Conservation (phyloP, 2,888 invertebrate genomes). For the Cantharis rufa region DNA sequence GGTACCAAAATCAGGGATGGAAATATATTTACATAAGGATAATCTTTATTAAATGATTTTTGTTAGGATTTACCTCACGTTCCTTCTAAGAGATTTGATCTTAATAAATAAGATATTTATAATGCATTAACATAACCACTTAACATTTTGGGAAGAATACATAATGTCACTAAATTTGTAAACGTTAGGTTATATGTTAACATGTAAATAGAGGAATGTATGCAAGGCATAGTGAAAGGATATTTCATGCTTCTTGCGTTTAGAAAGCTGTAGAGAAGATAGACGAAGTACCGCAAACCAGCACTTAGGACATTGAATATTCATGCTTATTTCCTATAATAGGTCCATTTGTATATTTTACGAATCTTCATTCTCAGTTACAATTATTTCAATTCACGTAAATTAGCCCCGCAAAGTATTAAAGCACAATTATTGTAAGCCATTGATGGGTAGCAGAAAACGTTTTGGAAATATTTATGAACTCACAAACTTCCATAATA, state of each 20-base stretch:
- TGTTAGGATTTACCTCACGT: neutral
- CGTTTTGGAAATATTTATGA: slow-evolving; percentile 33
- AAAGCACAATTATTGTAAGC: slow-evolving; percentile 7
- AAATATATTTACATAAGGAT: neutral
- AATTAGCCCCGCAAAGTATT: slow-evolving; percentile 6
- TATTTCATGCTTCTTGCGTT: slow-evolving; percentile 21
- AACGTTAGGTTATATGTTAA: slow-evolving; percentile 21
- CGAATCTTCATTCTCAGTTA: slow-evolving; percentile 13
- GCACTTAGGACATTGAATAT: slow-evolving; percentile 29
- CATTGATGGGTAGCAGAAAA: slow-evolving; percentile 19
- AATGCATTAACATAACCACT: slow-evolving; percentile 10
- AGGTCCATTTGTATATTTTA: slow-evolving; percentile 27
- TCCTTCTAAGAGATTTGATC: neutral
- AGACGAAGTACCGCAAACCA: slow-evolving; percentile 28
- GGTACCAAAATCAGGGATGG: too few relatives aligned
- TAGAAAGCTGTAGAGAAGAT: slow-evolving; percentile 27
- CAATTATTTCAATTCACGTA: slow-evolving; percentile 10
- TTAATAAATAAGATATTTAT: neutral
- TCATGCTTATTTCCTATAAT: slow-evolving; percentile 27
- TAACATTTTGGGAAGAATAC: slow-evolving; percentile 15
- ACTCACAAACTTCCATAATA: slow-evolving; percentile 32
- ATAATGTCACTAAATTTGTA: slow-evolving; percentile 14
- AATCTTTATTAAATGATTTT: neutral
- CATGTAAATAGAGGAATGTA: slow-evolving; percentile 28
- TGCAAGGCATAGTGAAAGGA: slow-evolving; percentile 26